Evolutionary conservation across 1,140 invertebrate species (phyloP).

Genomic region (Vollenhovia emeryi): DNA sequence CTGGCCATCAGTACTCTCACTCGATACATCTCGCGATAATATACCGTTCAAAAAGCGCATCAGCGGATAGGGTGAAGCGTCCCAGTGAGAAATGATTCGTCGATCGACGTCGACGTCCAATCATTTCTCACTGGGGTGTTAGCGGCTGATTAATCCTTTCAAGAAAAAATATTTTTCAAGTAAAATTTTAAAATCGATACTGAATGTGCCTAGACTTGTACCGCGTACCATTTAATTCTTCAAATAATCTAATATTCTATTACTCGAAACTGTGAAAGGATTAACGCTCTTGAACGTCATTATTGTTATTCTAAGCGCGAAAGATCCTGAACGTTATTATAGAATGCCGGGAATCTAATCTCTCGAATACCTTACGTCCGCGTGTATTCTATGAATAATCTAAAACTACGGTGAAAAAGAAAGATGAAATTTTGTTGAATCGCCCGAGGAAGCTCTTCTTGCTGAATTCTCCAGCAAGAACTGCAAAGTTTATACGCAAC

Average conservation of each 20-base stretch:
- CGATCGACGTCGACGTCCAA: no score
- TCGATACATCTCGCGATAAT: background rate
- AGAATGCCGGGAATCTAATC: background rate
- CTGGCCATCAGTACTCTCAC: background rate
- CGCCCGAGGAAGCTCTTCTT: background rate
- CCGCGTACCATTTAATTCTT: background rate
- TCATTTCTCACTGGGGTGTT: no score
- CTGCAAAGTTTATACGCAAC: background rate
- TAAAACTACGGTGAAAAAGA: background rate
- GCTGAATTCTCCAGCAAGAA: background rate
- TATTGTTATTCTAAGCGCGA: background rate
- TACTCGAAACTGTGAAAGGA: background rate
- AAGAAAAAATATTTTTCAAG: background rate
- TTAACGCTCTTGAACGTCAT: background rate
- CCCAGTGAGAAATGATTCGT: no score
- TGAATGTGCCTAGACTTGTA: background rate
- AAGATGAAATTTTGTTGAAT: no score
- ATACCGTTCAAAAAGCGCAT: conserved; percentile 53
- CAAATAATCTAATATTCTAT: background rate
- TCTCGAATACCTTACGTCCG: background rate
- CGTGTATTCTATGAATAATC: background rate
- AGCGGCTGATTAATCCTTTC: background rate
- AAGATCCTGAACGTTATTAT: background rate
- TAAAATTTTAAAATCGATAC: background rate
- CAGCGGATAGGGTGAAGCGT: conserved; percentile 49